A percentile compares a stretch with the other conserved stretches of the same genome.
Conservation (phyloP, 2,113 vertebrate genomes). For the Boleophthalmus pectinirostris region DNA sequence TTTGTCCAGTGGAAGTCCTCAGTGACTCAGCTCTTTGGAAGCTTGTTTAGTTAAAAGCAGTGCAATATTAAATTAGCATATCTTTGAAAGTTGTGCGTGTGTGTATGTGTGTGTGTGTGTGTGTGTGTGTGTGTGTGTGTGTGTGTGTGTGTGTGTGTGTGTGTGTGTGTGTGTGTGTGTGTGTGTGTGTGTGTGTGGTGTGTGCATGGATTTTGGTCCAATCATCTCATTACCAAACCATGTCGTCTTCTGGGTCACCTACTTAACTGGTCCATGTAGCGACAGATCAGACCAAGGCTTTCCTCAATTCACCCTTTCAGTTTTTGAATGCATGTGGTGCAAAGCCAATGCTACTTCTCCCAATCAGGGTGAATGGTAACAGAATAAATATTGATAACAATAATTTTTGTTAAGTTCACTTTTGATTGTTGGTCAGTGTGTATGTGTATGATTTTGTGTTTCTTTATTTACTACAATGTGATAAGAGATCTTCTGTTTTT, state of each 20-base stretch:
- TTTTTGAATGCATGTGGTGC: slow-evolving; percentile 76
- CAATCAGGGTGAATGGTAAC: slow-evolving; percentile 76
- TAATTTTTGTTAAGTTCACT: slow-evolving; percentile 73
- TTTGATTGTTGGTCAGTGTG: slow-evolving; percentile 76
- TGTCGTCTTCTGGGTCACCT: slow-evolving; percentile 42
- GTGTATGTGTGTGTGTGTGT: slow-evolving; percentile 7
- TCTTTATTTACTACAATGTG: slow-evolving; percentile 68
- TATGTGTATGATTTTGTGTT: slow-evolving; percentile 75
- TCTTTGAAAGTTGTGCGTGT: slow-evolving; percentile 26
- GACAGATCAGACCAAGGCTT: slow-evolving; percentile 61
- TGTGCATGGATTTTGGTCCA: neutral
- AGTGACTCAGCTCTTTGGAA: slow-evolving; percentile 50
- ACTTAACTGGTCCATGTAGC: slow-evolving; percentile 21
- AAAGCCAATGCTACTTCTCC: slow-evolving; percentile 72
- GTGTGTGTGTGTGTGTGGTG: slow-evolving; percentile 1
- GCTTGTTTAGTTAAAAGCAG: slow-evolving; percentile 44
- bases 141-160: slow-evolving; percentile 3
- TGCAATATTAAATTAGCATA: slow-evolving; percentile 51
- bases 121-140: neutral
- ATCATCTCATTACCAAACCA: slow-evolving; percentile 29
- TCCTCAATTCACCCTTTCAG: slow-evolving; percentile 64
- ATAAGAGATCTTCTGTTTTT: slow-evolving; percentile 71
- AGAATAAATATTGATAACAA: slow-evolving; percentile 67
- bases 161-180: slow-evolving; percentile 4
- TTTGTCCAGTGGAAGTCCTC: slow-evolving; percentile 53